Evolutionary conservation across 37 sponge, comb jelly and placozoan genomes (phyloP), one percentile per base, ranked within the genome.

Genomic region (Axinella damicornis): DNA sequence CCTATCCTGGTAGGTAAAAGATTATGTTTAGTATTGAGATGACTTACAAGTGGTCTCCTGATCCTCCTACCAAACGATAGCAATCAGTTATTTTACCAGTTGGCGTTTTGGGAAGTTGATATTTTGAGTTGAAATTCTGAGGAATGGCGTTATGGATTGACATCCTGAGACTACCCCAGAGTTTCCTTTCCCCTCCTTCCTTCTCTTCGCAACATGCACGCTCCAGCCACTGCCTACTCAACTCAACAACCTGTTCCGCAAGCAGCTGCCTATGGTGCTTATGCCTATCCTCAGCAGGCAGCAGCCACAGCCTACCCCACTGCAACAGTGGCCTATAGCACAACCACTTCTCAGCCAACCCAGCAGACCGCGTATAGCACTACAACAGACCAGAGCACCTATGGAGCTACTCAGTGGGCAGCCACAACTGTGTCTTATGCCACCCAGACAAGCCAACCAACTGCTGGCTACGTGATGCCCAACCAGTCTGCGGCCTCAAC

Each of bases 301-400:
- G 31, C 55, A 27, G n/a, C 74, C 15, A 73, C 54, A 55, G 1
- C 52, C n/a, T 73, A 73, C 74, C 68, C 68, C 20, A 11, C 5
- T 39, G 52, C 52, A 0, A 71, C 72, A 5, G 31, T 55, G 27
- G 54, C 22, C 55, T 73, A 73, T 24, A 54, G 30, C 24, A 53
- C 25, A 15, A 24, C n/a, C 25, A n/a, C 71, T 2, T 16, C 34
- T 15, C 32, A 39, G 4, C 18, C 65, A 27, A n/a, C 30, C 65
- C 25, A 52, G 19, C 17, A n/a, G 17, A 17, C n/a, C 34, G n/a
- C 52, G 5, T 33, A 40, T 0, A 63, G 21, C 16, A 9, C 46
- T 2, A 33, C 67, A 34, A 25, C 67, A 2, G 67, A 66, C 30
- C 30, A 34, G 28, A 66, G 28, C 28, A 28, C 67, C 0, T 66